These are phyloP conservation scores for Agrilus planipennis DNA, from an alignment of 1,140 invertebrate species.

Conservation along the genomic window DNA sequence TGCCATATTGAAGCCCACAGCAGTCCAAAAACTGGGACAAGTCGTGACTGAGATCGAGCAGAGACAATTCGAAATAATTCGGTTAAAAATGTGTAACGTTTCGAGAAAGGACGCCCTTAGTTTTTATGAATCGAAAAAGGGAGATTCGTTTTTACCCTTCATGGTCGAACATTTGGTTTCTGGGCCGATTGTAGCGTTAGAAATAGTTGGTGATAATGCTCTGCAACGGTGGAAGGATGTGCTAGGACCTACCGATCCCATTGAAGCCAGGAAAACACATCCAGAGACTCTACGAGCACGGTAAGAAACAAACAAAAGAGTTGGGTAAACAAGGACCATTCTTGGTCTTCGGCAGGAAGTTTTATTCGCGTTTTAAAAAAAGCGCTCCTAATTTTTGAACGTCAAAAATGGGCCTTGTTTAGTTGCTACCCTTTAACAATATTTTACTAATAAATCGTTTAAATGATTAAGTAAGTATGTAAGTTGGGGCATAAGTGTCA, in stretches of 20 bases:
- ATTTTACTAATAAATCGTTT: too few species aligned
- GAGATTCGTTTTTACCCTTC: slow-evolving; percentile 23
- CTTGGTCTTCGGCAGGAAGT: too few species aligned
- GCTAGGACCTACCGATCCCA: slow-evolving; percentile 55
- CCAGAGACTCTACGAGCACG: slow-evolving; percentile 51
- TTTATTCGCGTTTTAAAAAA: too few species aligned
- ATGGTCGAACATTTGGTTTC: slow-evolving; percentile 47
- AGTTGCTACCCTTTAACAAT: too few species aligned
- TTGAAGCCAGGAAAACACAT: slow-evolving; percentile 40
- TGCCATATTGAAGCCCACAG: slow-evolving; percentile 53
- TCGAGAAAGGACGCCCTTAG: slow-evolving; percentile 39
- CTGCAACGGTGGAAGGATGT: slow-evolving; percentile 45
- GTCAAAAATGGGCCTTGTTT: too few species aligned
- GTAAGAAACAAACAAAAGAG: too few species aligned
- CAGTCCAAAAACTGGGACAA: slow-evolving; percentile 46
- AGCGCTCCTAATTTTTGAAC: too few species aligned
- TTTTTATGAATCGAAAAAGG: slow-evolving; percentile 44
- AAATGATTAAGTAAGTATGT: too few species aligned
- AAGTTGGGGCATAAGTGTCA: too few species aligned
- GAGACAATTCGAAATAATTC: slow-evolving; percentile 38
- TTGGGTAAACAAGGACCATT: too few species aligned
- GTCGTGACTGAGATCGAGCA: slow-evolving; percentile 45
- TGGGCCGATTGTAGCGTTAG: slow-evolving; percentile 51
- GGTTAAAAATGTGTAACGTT: slow-evolving; percentile 53
- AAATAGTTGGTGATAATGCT: slow-evolving; percentile 51